These are phyloP conservation scores for Delia radicum DNA, from an alignment of 1,140 invertebrate species.

Conservation along the genomic window DNA sequence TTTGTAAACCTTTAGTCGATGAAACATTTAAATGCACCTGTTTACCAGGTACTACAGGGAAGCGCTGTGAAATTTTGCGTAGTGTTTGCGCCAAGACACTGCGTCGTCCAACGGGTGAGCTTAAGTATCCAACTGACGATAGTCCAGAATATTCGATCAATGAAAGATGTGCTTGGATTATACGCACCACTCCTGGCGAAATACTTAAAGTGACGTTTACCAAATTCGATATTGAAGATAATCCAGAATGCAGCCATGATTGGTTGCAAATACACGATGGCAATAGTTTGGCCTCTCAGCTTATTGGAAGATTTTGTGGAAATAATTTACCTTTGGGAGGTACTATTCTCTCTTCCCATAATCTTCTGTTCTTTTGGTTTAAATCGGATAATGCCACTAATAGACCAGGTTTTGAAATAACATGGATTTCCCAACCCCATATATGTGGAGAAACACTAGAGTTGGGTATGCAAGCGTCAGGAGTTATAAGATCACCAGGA, in stretches of 20 bases:
- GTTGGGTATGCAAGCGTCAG: constrained; percentile 57
- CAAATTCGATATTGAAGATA: constrained; percentile 65
- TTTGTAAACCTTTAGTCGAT: constrained; percentile 59
- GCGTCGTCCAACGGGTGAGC: constrained; percentile 46
- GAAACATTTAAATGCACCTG: constrained; percentile 58
- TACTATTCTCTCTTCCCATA: constrained; percentile 69
- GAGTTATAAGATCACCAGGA: constrained; percentile 75
- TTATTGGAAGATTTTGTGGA: constrained; percentile 80
- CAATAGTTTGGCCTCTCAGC: constrained; percentile 63
- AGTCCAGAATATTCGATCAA: constrained; percentile 57
- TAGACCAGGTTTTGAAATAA: constrained; percentile 65
- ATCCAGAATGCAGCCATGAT: constrained; percentile 63
- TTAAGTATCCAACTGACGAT: constrained; percentile 58
- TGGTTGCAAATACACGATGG: constrained; percentile 81
- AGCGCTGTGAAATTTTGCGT: constrained; percentile 35
- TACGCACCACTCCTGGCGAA: constrained; percentile 63
- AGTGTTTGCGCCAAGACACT: constrained; percentile 58
- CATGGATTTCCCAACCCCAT: constrained; percentile 70
- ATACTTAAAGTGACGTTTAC: constrained; percentile 79
- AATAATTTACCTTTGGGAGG: constrained; percentile 61
- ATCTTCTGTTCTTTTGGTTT: constrained; percentile 76
- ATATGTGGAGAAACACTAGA: constrained; percentile 68
- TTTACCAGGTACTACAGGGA: constrained; percentile 57
- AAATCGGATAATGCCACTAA: constrained; percentile 62
- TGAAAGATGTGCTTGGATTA: constrained; percentile 78